Evolutionary conservation across 1,140 invertebrate species (phyloP).

Genomic region (Wiebesia pumilae): DNA sequence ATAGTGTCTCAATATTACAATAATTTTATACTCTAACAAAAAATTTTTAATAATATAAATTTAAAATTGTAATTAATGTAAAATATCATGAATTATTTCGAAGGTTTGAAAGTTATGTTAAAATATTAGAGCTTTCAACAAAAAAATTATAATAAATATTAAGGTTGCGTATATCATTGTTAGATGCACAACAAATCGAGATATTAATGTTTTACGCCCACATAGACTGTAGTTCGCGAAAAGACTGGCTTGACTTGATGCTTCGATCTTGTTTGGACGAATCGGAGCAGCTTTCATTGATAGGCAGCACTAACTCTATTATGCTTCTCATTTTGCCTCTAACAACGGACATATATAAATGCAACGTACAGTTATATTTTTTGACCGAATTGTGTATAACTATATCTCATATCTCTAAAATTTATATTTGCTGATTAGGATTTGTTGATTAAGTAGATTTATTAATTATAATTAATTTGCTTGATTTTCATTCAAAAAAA

Average conservation of each 20-base stretch:
- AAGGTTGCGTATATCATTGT: not conserved
- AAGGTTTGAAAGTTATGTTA: not conserved
- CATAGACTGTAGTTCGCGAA: constrained; percentile 28
- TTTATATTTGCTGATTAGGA: too few species aligned
- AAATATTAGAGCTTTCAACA: not conserved
- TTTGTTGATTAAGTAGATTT: too few species aligned
- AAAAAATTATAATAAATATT: not conserved
- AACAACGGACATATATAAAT: constrained; percentile 17
- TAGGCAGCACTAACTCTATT: constrained; percentile 31
- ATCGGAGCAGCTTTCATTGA: constrained; percentile 47
- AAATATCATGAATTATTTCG: not conserved
- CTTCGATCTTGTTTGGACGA: constrained; percentile 41
- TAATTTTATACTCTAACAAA: not conserved
- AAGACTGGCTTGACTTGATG: constrained; percentile 30
- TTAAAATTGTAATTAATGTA: not conserved
- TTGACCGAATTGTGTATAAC: not conserved
- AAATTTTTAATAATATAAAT: not conserved
- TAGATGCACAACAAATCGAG: not conserved
- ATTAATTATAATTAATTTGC: too few species aligned
- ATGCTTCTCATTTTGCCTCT: constrained; percentile 22
- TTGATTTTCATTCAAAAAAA: too few species aligned
- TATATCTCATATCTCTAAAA: not conserved
- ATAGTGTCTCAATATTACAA: not conserved
- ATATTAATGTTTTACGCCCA: constrained; percentile 4
- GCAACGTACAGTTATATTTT: not conserved